Evolutionary conservation across 2,797 vertebrate species (phyloP), one percentile per base, ranked within the genome.

Genomic region (Eidolon dupreanum): DNA sequence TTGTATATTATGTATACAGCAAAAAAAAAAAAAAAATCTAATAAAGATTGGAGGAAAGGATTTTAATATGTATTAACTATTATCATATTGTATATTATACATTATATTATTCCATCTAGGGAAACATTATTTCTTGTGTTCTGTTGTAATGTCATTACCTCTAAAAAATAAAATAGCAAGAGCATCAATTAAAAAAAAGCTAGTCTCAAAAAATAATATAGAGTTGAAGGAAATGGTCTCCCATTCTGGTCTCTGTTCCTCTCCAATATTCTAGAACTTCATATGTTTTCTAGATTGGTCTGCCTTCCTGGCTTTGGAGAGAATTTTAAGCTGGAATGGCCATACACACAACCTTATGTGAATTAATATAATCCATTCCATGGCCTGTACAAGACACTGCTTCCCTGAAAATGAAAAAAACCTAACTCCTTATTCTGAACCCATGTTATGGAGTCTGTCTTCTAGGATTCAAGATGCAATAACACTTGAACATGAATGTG

Each of bases 11-110:
- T 55, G 4, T 74, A 4, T 78, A 46, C 3, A 86, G 46, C 43
- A 41, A 89, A 41, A 41, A 41, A 41, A 41, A n/a, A n/a, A n/a
- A 95, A 90, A 95, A 90, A 93, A 70, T 61, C 38, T 83, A 78
- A 53, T 79, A 88, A 90, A 73, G 43, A 82, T 63, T 59, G 12
- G n/a, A 88, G 43, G n/a, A 53, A 65, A 53, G 55, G 1, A 89
- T 77, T 95, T 96, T 81, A 68, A 75, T 63, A 31, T 71, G 71
- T 70, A 68, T 90, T 88, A 87, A 19, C 31, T 83, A 16, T 74
- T 61, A 77, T 2, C 11, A 19, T 43, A 63, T 33, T 55, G 19
- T 53, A 13, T 26, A 49, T 12, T 68, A 20, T 59, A 24, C 24
- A 65, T 6, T 36, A n/a, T 22, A 22, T 73, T 78, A n/a, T 43